These are phyloP conservation scores for Spodoptera frugiperda DNA, from an alignment of 1,140 invertebrate species.

Conservation along the genomic window DNA sequence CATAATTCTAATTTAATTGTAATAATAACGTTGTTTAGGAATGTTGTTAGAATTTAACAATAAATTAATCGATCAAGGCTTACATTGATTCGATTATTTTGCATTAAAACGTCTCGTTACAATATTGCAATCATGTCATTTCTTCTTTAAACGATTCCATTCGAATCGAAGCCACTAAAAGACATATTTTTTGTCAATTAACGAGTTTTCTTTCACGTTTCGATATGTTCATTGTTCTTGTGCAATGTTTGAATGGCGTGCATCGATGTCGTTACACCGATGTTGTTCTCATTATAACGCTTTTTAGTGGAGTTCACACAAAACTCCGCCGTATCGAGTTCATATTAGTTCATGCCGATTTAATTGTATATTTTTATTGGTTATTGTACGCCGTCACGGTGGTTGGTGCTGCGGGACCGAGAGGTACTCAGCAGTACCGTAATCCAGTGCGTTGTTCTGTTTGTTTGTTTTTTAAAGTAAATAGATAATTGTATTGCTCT, in stretches of 20 bases:
- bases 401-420: conserved; percentile 7
- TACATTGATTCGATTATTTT: conserved; percentile 5
- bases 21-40: conserved; percentile 4
- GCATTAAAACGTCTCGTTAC: background rate
- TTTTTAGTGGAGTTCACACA: conserved; percentile 46
- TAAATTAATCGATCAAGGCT: background rate
- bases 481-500: too few species aligned
- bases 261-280: conserved; percentile 15
- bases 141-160: conserved; percentile 13
- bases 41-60: background rate
- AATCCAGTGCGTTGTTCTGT: background rate
- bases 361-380: conserved; percentile 43
- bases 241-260: conserved; percentile 39
- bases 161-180: conserved; percentile 15
- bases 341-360: conserved; percentile 41
- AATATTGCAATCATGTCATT: too few species aligned
- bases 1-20: conserved; percentile 13
- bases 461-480: background rate
- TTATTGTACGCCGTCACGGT: conserved; percentile 16
- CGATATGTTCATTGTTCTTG: conserved; percentile 41
- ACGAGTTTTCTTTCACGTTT: conserved; percentile 29
- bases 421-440: background rate
- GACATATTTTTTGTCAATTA: conserved; percentile 46
- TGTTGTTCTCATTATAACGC: conserved; percentile 21
- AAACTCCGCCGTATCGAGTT: conserved; percentile 39